A percentile compares a stretch with the other conserved stretches of the same genome.
Evolutionary conservation across 2,797 vertebrate species (phyloP).

Genomic region (Mycteria americana): DNA sequence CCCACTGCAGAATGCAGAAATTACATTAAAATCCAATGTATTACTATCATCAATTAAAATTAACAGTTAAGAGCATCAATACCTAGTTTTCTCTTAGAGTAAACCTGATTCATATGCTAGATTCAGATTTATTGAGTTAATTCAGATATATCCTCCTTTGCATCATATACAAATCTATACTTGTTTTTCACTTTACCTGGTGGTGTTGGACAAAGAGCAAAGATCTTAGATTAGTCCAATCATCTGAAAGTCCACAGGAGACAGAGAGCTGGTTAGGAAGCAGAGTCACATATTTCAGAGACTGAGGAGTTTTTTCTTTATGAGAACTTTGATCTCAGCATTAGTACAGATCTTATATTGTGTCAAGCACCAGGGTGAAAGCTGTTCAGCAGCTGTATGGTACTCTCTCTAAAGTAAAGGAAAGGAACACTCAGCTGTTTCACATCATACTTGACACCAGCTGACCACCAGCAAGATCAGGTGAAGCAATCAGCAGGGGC

Average conservation of each 20-base stretch:
- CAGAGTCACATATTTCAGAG: fast-evolving
- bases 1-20: background rate
- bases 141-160: background rate
- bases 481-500: background rate
- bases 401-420: background rate
- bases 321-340: background rate
- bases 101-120: background rate
- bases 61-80: background rate
- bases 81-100: background rate
- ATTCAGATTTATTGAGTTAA: background rate
- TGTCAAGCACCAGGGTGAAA: fast-evolving
- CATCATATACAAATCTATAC: background rate
- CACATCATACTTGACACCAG: background rate
- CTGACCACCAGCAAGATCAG: background rate
- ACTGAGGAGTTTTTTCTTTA: background rate
- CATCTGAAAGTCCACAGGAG: background rate
- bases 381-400: background rate
- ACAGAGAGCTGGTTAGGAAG: background rate
- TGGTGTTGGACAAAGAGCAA: background rate
- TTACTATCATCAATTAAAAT: background rate
- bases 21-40: background rate
- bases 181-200: background rate
- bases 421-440: background rate
- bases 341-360: background rate
- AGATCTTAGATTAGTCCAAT: background rate